Evolutionary conservation across 2,888 invertebrate genomes (phyloP), one percentile per base, ranked within the genome.

Genomic region (Synanthedon tipuliformis): DNA sequence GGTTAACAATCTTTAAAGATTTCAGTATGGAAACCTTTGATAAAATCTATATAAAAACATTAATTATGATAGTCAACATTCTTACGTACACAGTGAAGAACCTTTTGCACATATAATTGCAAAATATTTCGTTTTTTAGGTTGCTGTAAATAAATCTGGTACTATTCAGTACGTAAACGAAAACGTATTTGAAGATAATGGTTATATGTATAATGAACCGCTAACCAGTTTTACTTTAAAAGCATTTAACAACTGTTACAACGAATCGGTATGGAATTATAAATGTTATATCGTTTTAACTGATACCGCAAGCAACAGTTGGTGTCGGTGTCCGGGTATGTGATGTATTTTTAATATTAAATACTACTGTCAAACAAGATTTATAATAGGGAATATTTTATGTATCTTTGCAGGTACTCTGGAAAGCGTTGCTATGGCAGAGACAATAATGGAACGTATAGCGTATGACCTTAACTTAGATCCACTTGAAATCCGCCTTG

Each of bases 371-470:
- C 3, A 18, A 18, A 18, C 2, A 41, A 41, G 11, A 11, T 41
- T 12, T 12, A 41, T 2, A 12, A 41, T 0, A 4, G n/a, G 41
- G 11, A 11, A 3, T 3, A 18, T 18, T 18, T 18, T 18, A 18
- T 18, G 18, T 18, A 23, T 23, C 4, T 23, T 61, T 60, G 41
- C 60, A 70, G 80, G 72, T 10, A 78, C 88, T 1, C 73, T 86
- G 1, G 90, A 90, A 69, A 88, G 75, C 12, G 61, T 89, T 0
- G 85, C 78, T 4, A 76, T 88, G 66, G 75, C 79, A 34, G 91
- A 91, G 66, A 74, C 76, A 57, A 78, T 91, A 4, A 90, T 91
- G 89, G 90, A 91, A 53, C 90, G 90, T 57, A 89, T 90, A 56
- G 84, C 90, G 0, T 71, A 70, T 41, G 73, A 60, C 23, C 52